phyloP scores from a whole-genome alignment of 1,140 invertebrate genomes.

The Patella vulgata region DNA sequence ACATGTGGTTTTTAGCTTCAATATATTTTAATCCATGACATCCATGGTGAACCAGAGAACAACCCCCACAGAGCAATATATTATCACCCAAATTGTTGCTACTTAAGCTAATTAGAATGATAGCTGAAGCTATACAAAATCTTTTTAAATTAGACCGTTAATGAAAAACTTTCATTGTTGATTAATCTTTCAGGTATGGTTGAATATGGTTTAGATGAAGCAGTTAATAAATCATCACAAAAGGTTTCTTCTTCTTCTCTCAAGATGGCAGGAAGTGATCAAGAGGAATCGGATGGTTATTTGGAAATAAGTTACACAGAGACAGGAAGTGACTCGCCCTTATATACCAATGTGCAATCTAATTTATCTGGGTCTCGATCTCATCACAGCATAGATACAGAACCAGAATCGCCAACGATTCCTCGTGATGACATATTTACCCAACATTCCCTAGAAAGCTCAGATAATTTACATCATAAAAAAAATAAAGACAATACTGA shows the following conservation, averaged over 20 bases:
- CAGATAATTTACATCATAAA: neutral
- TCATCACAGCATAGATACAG: constrained; percentile 19
- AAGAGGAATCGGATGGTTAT: constrained; percentile 49
- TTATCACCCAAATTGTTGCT: no score
- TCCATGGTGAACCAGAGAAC: no score
- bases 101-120: no score
- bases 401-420: constrained; percentile 48
- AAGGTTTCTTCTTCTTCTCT: constrained; percentile 54
- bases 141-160: no score
- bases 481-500: constrained; percentile 3
- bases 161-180: no score
- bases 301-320: constrained; percentile 54
- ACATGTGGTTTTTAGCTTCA: no score
- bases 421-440: constrained; percentile 24
- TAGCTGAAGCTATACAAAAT: no score
- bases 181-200: constrained; percentile 55
- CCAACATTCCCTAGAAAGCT: neutral
- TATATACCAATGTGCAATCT: constrained; percentile 17
- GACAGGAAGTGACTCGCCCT: neutral
- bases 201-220: constrained; percentile 83
- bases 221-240: constrained; percentile 76
- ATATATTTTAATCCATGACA: no score
- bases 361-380: constrained; percentile 16
- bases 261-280: constrained; percentile 29
- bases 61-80: no score